phyloP scores from a whole-genome alignment of 1,140 invertebrate genomes.

The Monomorium pharaonis region DNA sequence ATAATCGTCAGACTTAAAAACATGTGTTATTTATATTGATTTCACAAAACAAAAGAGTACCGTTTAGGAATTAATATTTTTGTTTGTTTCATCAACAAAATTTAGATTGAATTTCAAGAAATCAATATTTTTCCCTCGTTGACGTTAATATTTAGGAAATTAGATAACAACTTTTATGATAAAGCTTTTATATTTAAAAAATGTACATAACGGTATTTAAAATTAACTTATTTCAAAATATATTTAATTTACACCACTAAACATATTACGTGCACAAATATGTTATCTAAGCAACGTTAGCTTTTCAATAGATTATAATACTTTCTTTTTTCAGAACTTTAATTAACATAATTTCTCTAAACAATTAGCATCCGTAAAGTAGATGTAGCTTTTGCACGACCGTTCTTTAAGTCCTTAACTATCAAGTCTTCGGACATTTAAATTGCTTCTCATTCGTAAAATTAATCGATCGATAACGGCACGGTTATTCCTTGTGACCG shows the following conservation, averaged over 20 bases:
- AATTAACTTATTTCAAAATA: background rate
- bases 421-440: background rate
- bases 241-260: background rate
- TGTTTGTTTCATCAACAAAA: background rate
- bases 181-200: background rate
- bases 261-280: background rate
- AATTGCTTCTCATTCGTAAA: background rate
- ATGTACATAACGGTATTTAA: background rate
- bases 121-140: background rate
- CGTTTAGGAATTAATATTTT: background rate
- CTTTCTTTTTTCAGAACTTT: background rate
- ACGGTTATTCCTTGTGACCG: background rate
- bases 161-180: background rate
- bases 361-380: background rate
- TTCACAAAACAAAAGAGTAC: background rate
- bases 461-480: background rate
- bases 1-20: constrained; percentile 12
- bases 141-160: background rate
- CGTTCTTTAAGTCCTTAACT: background rate
- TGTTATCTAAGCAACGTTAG: background rate
- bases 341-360: background rate
- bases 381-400: background rate
- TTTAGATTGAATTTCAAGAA: background rate
- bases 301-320: background rate
- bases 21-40: background rate